phyloP scores from a whole-genome alignment of 2,888 invertebrate genomes.

The Tinea semifulvella region DNA sequence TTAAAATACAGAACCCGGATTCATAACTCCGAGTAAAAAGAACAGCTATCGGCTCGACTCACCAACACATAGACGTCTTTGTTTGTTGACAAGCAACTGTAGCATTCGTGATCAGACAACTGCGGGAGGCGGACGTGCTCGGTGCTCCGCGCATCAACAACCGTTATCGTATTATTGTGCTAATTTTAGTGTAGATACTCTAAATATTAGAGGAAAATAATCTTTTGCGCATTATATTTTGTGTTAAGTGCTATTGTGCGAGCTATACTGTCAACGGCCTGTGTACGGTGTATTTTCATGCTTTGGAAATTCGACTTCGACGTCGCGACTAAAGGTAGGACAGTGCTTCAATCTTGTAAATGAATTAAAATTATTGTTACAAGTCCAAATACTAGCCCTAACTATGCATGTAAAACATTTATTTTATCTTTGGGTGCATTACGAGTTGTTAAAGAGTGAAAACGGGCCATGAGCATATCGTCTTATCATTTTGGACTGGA shows the following conservation, averaged over 20 bases:
- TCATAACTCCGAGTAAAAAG: too few species aligned
- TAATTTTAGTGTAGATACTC: conserved; percentile 11
- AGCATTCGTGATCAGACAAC: neutral
- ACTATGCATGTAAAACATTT: too few species aligned
- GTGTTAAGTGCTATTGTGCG: conserved; percentile 10
- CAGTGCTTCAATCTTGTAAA: too few species aligned
- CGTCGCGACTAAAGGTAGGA: conserved; percentile 7
- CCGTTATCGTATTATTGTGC: conserved; percentile 11
- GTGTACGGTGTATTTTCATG: conserved; percentile 2
- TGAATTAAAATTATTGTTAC: too few species aligned
- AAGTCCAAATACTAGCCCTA: too few species aligned
- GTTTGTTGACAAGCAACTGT: conserved; percentile 8
- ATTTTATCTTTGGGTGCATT: too few species aligned
- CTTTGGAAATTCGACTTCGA: conserved; percentile 6
- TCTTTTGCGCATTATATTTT: conserved; percentile 3
- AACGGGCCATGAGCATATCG: too few species aligned
- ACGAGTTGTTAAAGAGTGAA: too few species aligned
- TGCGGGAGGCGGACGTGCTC: neutral
- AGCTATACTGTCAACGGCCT: conserved; percentile 1
- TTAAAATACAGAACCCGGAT: too few species aligned
- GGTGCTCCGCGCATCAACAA: neutral
- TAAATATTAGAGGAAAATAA: conserved; percentile 1
- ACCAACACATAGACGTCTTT: too few species aligned
- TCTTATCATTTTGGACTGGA: too few species aligned
- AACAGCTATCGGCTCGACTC: too few species aligned